Evolutionary conservation across 1,140 invertebrate genomes (phyloP).

Genomic region (Drosophila biarmipes): DNA sequence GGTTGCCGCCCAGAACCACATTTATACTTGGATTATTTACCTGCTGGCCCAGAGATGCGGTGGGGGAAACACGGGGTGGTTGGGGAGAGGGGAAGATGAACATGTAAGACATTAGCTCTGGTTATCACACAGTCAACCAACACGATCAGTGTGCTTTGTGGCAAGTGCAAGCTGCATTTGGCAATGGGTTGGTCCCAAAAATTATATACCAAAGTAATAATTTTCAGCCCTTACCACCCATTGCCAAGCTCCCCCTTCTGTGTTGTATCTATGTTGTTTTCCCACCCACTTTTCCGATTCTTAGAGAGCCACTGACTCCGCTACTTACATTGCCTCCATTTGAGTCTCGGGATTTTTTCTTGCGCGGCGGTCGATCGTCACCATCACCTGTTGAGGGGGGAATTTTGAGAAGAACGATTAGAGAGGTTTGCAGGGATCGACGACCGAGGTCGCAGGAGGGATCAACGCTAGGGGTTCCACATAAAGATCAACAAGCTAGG

Average conservation of each 20-base stretch:
- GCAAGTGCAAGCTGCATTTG: not conserved
- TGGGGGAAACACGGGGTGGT: not conserved
- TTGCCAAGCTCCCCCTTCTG: not conserved
- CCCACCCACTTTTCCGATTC: not conserved
- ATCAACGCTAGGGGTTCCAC: conserved; percentile 5
- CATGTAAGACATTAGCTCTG: conserved; percentile 2
- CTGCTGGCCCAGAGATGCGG: conserved; percentile 10
- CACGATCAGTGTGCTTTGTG: not conserved
- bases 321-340: conserved; percentile 80
- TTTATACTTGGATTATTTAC: conserved; percentile 67
- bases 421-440: not conserved
- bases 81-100: not conserved
- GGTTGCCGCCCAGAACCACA: conserved; percentile 22
- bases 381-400: conserved; percentile 65
- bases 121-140: conserved; percentile 15
- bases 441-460: not conserved
- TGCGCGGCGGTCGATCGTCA: conserved; percentile 77
- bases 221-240: too few species aligned
- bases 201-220: too few species aligned
- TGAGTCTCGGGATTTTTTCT: conserved; percentile 81
- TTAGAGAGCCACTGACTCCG: not conserved
- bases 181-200: not conserved
- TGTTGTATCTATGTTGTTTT: not conserved
- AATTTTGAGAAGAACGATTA: conserved; percentile 7
- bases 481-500: not conserved